Percentiles rank a stretch among this genome's conserved stretches.
Conservation (phyloP, 2,113 vertebrate species). For the Atlantisia rogersi region DNA sequence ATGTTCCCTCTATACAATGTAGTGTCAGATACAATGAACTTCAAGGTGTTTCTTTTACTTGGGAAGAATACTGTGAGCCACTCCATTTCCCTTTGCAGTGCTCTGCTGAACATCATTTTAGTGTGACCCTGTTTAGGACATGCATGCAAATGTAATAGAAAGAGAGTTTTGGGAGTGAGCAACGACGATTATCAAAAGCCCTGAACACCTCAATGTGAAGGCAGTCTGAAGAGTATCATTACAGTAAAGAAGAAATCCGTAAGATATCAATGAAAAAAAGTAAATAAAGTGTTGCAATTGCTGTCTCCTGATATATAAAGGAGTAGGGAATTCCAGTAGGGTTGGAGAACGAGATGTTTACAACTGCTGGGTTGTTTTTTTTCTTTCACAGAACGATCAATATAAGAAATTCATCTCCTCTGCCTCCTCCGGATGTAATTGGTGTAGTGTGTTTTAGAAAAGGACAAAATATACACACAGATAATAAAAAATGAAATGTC, state of each 20-base stretch:
- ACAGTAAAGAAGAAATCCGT: neutral
- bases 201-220: neutral
- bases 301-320: neutral
- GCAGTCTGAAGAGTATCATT: neutral
- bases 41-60: neutral
- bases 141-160: neutral
- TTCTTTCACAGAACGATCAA: neutral
- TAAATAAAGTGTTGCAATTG: neutral
- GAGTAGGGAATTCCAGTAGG: neutral
- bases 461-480: neutral
- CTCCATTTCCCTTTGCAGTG: neutral
- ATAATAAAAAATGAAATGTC: neutral
- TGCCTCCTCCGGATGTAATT: neutral
- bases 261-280: neutral
- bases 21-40: neutral
- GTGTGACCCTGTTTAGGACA: neutral
- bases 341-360: neutral
- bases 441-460: neutral
- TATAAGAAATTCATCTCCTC: neutral
- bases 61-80: neutral
- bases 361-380: neutral
- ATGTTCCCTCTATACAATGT: neutral
- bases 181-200: neutral
- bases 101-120: neutral
- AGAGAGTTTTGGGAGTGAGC: neutral